Percentiles rank a stretch among this genome's conserved stretches.
These are phyloP conservation scores for Pseudococcus viburni DNA, from an alignment of 2,888 invertebrate species.

Conservation along the genomic window DNA sequence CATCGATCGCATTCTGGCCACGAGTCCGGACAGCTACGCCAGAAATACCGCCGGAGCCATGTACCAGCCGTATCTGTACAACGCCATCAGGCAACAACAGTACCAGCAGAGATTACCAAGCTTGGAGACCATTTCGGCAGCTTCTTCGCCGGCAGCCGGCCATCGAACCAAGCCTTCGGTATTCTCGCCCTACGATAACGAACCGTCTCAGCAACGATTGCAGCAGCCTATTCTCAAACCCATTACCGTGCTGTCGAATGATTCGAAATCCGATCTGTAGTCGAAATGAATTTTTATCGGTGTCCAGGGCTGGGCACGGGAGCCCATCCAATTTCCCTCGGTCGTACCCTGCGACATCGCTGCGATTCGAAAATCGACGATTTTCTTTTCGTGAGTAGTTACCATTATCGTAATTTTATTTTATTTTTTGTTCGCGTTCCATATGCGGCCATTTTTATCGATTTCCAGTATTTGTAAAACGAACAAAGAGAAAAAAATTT, in stretches of 20 bases:
- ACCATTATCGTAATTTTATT: constrained; percentile 30
- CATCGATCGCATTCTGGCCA: constrained; percentile 72
- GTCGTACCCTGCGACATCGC: not conserved
- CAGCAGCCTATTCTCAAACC: constrained; percentile 63
- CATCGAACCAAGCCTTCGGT: not conserved
- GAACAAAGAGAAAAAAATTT: not conserved
- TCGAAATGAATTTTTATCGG: not conserved
- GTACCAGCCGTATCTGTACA: constrained; percentile 39
- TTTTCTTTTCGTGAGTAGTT: constrained; percentile 16
- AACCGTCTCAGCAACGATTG: constrained; percentile 11
- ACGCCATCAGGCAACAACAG: constrained; percentile 50
- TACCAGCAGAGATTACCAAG: not conserved
- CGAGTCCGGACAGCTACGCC: constrained; percentile 63
- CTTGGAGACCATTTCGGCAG: not conserved
- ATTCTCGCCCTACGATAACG: not conserved
- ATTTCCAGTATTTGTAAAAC: not conserved
- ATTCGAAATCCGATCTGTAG: constrained; percentile 44
- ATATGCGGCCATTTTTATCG: not conserved
- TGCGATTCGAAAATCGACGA: not conserved
- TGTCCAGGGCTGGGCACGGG: not conserved
- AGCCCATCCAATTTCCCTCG: not conserved
- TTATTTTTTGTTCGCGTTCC: not conserved
- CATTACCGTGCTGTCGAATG: constrained; percentile 58
- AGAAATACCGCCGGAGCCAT: constrained; percentile 44
- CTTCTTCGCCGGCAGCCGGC: not conserved